Evolutionary conservation across 2,888 invertebrate species (phyloP), one percentile per base, ranked within the genome.

Genomic region (Torymus aiolomorphi): DNA sequence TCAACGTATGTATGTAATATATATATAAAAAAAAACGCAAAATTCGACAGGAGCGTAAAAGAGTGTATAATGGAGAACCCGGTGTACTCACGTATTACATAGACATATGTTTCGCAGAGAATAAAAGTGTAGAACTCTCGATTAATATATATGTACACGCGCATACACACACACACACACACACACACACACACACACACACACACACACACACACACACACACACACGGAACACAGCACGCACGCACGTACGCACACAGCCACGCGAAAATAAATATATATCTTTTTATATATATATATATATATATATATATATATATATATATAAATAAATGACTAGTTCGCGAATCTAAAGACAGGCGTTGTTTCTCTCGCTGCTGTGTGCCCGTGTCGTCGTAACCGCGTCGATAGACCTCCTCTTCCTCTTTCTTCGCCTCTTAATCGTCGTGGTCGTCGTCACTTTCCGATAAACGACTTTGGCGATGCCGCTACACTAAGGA

Each of bases 321-420:
- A n/a, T 57, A 57, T 83, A 86, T 86, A 86, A 88, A 88, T 85
- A 85, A 89, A 88, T 89, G 89, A 89, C 89, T 89, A 89, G 89
- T 86, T 85, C 86, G 88, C 87, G 83, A 85, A 86, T 81, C 85
- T 80, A 84, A 86, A 74, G 70, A 69, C 85, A 86, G 87, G 86
- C 84, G 51, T 67, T 18, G 31, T 52, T 16, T 69, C 63, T 24
- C 52, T 31, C 31, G 31, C 31, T 31, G 31, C 31, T 31, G 31
- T 5, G 31, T 31, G 31, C 5, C 31, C 31, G 31, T 5, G 31
- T 31, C 31, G 31, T 31, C 31, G 31, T 31, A 4, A 31, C 31
- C 31, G 31, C 31, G 5, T 31, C 31, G 4, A 31, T 31, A 3
- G 31, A 31, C 5, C 31, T 4, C 4, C 31, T 4, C 5, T 62